Evolutionary conservation across 2,888 invertebrate genomes (phyloP), one percentile per base, ranked within the genome.

Genomic region (Melangyna quadrimaculata): DNA sequence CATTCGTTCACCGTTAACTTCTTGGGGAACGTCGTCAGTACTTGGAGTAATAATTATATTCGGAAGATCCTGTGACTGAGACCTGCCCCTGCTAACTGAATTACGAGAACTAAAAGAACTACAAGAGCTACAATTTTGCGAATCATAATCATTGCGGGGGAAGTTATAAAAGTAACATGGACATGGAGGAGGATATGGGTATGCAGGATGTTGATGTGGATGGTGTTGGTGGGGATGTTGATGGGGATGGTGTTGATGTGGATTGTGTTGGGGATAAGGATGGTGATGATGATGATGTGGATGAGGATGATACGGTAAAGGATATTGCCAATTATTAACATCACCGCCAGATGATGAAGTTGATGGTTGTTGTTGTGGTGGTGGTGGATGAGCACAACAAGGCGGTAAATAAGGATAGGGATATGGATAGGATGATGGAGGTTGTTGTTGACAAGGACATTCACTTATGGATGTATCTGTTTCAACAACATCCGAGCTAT

Each of bases 41-140:
- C 90, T 91, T 24, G 90, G 91, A 0, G 91, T 92, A 29, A 91
- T 91, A 32, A 92, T 91, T 43, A 91, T 92, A 81, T 91, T 90
- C 37, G 91, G 91, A 12, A 91, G 81, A 0, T 90, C 89, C 89
- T 88, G 79, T 89, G 90, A 74, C 88, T 90, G 37, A 88, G 89
- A 74, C 88, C 90, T 4, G 88, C 88, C 32, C 89, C 89, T 12
- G 9, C 67, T 67, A 14, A 9, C n/a, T 7, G 48, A 67, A 51
- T 48, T 6, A 35, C 67, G 63, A 17, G 63, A 63, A 89, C 89
- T 83, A 43, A 73, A 48, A n/a, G 82, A 48, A 72, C 78, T 69
- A n/a, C 89, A 87, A 74, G 37, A 74, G 40, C 80, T 70, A 84
- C 82, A 87, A 61, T 87, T 88, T 88, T 88, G 88, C 65, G 87